Evolutionary conservation across 2,888 invertebrate species (phyloP), one percentile per base, ranked within the genome.

Genomic region (Diaperis boleti): DNA sequence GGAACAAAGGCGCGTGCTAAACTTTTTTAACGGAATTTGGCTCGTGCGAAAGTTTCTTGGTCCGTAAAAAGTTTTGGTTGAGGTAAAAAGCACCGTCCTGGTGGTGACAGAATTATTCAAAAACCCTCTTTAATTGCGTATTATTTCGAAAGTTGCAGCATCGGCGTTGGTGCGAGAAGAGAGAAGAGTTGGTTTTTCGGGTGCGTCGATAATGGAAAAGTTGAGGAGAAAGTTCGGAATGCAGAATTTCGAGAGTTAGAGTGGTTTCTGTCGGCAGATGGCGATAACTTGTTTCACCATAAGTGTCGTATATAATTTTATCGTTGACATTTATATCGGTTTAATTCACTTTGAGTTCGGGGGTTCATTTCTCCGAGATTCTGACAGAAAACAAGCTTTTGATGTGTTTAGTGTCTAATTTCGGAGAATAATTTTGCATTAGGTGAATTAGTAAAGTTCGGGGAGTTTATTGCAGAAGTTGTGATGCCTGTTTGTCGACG

Each of bases 121-220:
- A 31, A 35, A 50, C 50, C 35, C 35, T 50, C 35, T 50, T 49
- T 49, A 15, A 49, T 22, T 49, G 22, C 15, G 15, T 39, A 10
- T 10, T 1, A 11, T 33, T 33, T 33, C 33, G 2, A 5, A 26
- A 26, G 26, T 26, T 26, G 26, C 26, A 26, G 20, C 20, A 20
- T 20, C 20, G 20, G 6, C n/a, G 6, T 26, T 26, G 2, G n/a
- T n/a, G 22, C 26, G n/a, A 20, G 7, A 6, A 22, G 14, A 3
- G 10, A 3, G n/a, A 2, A 3, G 26, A 3, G 20, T 22, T 7
- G 1, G 15, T 44, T 18, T 44, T 44, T n/a, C n/a, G n/a, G 20
- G 8, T 26, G 8, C 6, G 26, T 26, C 47, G 47, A 52, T 52
- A 52, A 52, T 52, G 52, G 52, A 52, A 52, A 52, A 52, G 52